phyloP scores from a whole-genome alignment of 2,797 vertebrate genomes.

The Hafferia zeledoni region DNA sequence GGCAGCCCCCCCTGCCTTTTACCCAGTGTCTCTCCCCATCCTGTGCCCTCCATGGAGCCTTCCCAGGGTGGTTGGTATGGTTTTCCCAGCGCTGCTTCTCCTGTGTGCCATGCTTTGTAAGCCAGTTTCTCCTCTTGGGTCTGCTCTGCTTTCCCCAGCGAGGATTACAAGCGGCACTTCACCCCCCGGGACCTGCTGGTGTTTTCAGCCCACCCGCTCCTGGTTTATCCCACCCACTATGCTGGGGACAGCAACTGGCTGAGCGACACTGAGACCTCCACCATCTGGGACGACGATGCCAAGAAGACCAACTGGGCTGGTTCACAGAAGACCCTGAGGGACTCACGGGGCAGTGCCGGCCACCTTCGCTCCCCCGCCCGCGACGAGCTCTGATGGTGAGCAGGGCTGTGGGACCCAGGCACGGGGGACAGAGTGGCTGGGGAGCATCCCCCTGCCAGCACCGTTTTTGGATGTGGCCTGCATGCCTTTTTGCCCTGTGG shows the following conservation, averaged over 20 bases:
- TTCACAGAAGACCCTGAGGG: slow-evolving; percentile 90
- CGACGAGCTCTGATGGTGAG: slow-evolving; percentile 86
- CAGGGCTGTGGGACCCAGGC: fast-evolving
- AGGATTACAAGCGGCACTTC: slow-evolving; percentile 91
- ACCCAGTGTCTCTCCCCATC: background rate
- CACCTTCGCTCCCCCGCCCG: slow-evolving; percentile 73
- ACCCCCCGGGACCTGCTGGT: slow-evolving; percentile 86
- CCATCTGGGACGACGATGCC: slow-evolving; percentile 91
- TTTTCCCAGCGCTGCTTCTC: background rate
- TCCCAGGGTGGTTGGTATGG: fast-evolving
- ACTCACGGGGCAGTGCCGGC: slow-evolving; percentile 16
- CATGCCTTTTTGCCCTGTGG: background rate
- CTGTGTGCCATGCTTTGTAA: background rate
- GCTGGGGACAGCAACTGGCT: slow-evolving; percentile 90
- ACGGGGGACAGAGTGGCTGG: background rate
- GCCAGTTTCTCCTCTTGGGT: background rate
- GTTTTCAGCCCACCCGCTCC: slow-evolving; percentile 88
- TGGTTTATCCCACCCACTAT: slow-evolving; percentile 92
- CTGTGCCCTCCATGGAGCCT: background rate
- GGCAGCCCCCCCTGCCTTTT: fast-evolving
- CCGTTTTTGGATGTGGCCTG: fast-evolving
- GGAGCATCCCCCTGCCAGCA: background rate
- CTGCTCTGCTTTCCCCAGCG: slow-evolving; percentile 63
- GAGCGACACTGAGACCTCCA: slow-evolving; percentile 97
- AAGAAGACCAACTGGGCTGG: slow-evolving; percentile 89